Evolutionary conservation across 2,797 vertebrate species (phyloP).

Genomic region (Hapalemur alaotrensis): DNA sequence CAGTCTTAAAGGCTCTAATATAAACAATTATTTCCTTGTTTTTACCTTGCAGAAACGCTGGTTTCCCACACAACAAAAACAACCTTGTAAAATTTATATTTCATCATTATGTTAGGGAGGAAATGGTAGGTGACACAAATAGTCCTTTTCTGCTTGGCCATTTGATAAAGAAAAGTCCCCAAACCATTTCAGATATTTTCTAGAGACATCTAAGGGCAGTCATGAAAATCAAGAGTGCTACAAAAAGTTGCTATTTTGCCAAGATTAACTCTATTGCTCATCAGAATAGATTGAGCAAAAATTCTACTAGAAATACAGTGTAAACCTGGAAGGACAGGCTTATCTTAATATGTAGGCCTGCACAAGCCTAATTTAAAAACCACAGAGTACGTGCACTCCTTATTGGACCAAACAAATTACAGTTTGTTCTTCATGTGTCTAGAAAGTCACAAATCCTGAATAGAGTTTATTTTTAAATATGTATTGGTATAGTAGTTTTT

Average conservation of each 20-base stretch:
- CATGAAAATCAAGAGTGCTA: conserved; percentile 17
- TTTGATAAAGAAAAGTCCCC: conserved; percentile 23
- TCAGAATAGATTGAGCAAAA: background rate
- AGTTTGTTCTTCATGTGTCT: background rate
- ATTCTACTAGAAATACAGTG: background rate
- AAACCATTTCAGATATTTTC: conserved; percentile 49
- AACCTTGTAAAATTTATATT: conserved; percentile 60
- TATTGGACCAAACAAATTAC: conserved; percentile 17
- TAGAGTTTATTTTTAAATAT: background rate
- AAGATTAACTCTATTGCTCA: background rate
- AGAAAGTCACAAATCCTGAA: background rate
- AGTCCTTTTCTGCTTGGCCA: background rate
- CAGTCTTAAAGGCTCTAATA: conserved; percentile 47
- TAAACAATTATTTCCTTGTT: conserved; percentile 69
- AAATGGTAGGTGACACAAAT: conserved; percentile 18
- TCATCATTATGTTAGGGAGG: conserved; percentile 47
- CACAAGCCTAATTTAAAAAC: background rate
- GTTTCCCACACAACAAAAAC: conserved; percentile 59
- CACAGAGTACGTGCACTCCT: background rate
- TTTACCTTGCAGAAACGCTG: conserved; percentile 74
- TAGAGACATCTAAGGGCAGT: background rate
- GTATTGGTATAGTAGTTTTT: background rate
- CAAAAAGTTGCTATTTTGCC: background rate
- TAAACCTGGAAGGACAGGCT: background rate
- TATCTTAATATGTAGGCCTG: background rate